phyloP scores from a whole-genome alignment of 2,888 invertebrate species.

The Lepidocyrtoides sp. region DNA sequence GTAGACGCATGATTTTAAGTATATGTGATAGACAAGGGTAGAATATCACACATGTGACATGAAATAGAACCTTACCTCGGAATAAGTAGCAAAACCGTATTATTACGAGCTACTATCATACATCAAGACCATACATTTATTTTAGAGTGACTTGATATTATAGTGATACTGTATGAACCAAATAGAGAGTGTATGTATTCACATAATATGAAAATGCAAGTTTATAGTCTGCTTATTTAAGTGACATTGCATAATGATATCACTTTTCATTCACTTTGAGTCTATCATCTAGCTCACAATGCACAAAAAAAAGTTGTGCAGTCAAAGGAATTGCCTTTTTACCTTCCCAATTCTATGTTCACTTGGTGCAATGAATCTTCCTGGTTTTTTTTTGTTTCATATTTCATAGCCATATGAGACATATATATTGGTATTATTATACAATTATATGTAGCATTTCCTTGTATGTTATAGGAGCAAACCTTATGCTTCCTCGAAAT shows the following conservation, averaged over 20 bases:
- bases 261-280: constrained; percentile 21
- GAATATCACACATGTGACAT: neutral
- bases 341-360: constrained; percentile 49
- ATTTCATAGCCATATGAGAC: constrained; percentile 6
- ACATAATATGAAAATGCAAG: neutral
- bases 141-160: neutral
- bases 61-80: neutral
- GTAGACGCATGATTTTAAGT: neutral
- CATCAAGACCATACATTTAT: neutral
- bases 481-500: constrained; percentile 31
- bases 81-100: neutral
- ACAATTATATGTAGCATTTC: neutral
- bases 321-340: constrained; percentile 12
- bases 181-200: neutral
- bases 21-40: neutral
- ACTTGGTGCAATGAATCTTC: constrained; percentile 71
- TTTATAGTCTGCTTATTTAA: constrained; percentile 32
- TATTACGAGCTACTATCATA: neutral
- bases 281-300: neutral
- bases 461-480: constrained; percentile 14
- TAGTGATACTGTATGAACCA: neutral
- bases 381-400: constrained; percentile 62
- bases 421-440: neutral
- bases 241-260: constrained; percentile 61
- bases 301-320: constrained; percentile 10